phyloP scores from a whole-genome alignment of 2,113 vertebrate species.

The Ivindomyrus marchei region DNA sequence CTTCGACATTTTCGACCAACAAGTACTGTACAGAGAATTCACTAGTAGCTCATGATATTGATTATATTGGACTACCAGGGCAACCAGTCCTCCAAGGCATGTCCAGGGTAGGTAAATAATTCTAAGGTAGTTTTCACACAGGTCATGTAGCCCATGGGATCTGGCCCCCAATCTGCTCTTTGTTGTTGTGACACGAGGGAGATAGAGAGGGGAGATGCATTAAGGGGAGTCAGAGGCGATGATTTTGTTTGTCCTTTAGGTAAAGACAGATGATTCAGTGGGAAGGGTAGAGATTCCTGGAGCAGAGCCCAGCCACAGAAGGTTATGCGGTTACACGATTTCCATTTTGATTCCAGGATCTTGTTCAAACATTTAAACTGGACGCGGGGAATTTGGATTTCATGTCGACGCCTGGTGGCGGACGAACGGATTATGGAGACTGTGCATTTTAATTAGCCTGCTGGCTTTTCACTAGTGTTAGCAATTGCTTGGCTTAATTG shows the following conservation, averaged over 20 bases:
- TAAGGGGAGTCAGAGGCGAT: not conserved
- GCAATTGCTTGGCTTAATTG: not conserved
- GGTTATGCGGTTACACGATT: not conserved
- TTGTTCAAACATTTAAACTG: not conserved
- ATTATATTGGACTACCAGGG: not conserved
- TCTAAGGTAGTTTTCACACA: not conserved
- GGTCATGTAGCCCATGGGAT: not conserved
- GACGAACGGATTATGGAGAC: not conserved
- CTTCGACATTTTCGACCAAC: not conserved
- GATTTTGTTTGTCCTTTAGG: not conserved
- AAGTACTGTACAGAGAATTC: not conserved
- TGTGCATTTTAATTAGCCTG: not conserved
- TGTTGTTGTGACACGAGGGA: not conserved
- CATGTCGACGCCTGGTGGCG: not conserved
- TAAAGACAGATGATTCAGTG: not conserved
- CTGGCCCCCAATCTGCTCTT: not conserved
- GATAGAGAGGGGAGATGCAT: not conserved
- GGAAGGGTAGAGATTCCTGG: not conserved
- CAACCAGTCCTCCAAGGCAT: not conserved
- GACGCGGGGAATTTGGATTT: not conserved
- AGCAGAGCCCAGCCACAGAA: not conserved
- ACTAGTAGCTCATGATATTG: not conserved
- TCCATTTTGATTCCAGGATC: slow-evolving; percentile 1
- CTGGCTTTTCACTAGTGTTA: not conserved
- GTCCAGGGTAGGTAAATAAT: not conserved